Evolutionary conservation across 2,113 vertebrate species (phyloP), one percentile per base, ranked within the genome.

Genomic region (Percopsis transmontana): DNA sequence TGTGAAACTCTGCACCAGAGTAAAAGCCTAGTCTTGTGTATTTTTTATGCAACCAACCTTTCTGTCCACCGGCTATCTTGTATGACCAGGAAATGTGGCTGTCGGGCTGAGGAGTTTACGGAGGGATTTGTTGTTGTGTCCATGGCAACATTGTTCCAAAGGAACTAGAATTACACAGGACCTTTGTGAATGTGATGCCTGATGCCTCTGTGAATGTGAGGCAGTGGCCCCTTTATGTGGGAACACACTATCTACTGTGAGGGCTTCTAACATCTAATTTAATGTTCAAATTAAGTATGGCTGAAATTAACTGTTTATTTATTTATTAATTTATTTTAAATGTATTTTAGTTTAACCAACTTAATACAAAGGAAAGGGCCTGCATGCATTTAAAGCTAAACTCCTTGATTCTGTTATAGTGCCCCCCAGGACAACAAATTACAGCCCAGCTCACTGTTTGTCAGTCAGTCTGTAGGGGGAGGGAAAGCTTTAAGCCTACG

Each of bases 51-150:
- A 2, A 23, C 52, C 20, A 38, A 19, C 15, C 39, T 42, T 58
- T 66, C 39, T 64, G 63, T 57, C 38, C 58, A 62, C 52, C n/a
- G 63, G 55, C 47, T 57, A 55, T 48, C 66, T 44, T 38, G 58
- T 50, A 59, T 65, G 58, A 57, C 57, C 38, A 44, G 40, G 48
- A 72, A 74, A 67, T 73, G 63, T 62, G 33, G 13, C 20, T 53
- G 51, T n/a, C 23, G 51, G 62, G 51, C 59, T 1, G 51, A 23
- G 41, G 57, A 66, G 63, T 67, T 74, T 66, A 48, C 57, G 70
- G 62, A 47, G 39, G 23, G 67, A 80, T 91, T 92, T 93, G 91
- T 93, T 92, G 85, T 81, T 74, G 85, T 91, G 68, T 72, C 91
- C 89, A 65, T 83, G 76, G 85, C 57, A 89, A 91, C 91, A 62